phyloP scores from a whole-genome alignment of 1,140 invertebrate species.

The Lithobius niger region DNA sequence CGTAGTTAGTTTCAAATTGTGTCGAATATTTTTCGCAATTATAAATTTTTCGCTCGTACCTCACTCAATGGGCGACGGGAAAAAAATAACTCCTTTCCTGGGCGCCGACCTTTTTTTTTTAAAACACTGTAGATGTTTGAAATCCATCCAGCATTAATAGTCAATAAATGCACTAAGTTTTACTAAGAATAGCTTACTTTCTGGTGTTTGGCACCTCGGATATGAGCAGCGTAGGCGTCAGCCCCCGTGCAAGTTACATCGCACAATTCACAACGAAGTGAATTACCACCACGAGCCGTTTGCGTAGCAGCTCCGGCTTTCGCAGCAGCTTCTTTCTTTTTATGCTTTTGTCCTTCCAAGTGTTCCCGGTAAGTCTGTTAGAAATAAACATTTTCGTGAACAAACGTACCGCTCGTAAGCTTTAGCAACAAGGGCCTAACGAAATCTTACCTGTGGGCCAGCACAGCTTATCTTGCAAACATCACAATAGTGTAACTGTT shows the following conservation, averaged over 20 bases:
- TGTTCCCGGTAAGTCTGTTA: constrained; percentile 86
- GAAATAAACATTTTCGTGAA: constrained; percentile 15
- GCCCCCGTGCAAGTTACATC: constrained; percentile 95
- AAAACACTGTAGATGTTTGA: too few relatives aligned
- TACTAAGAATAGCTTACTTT: too few relatives aligned
- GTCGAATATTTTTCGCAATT: too few relatives aligned
- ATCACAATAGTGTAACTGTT: constrained; percentile 87
- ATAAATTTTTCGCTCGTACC: too few relatives aligned
- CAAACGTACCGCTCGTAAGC: constrained; percentile 3
- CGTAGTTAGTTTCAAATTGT: too few relatives aligned
- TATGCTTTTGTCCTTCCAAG: constrained; percentile 94
- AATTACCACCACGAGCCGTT: constrained; percentile 56
- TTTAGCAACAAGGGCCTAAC: neutral
- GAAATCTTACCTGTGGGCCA: constrained; percentile 55
- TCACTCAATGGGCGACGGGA: too few relatives aligned
- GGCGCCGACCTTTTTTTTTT: too few relatives aligned
- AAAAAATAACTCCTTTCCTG: too few relatives aligned
- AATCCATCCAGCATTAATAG: too few relatives aligned
- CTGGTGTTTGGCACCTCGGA: constrained; percentile 93
- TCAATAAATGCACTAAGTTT: too few relatives aligned
- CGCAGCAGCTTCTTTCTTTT: constrained; percentile 87
- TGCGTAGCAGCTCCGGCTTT: constrained; percentile 47
- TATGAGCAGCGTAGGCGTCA: constrained; percentile 95
- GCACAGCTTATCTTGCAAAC: constrained; percentile 97
- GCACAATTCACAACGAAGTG: constrained; percentile 54